A percentile compares a stretch with the other conserved stretches of the same genome.
These are phyloP conservation scores for Orchestia grillus DNA, from an alignment of 1,140 invertebrate species.

Conservation along the genomic window DNA sequence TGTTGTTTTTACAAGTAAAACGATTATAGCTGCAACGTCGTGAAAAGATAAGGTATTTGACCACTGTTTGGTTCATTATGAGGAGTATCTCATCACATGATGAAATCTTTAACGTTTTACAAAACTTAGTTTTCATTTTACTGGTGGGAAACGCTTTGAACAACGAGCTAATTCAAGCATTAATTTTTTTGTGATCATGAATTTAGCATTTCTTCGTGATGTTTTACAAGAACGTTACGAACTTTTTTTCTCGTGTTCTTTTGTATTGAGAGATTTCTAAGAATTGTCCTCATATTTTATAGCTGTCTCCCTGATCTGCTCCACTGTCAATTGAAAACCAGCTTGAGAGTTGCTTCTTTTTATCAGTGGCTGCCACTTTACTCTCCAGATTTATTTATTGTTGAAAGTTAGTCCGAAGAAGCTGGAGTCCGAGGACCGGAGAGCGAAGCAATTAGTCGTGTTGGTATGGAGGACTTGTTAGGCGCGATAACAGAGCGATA, in stretches of 20 bases:
- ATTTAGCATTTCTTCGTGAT: background rate
- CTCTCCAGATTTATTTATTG: constrained; percentile 40
- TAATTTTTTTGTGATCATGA: background rate
- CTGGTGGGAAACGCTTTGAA: background rate
- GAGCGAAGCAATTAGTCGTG: constrained; percentile 49
- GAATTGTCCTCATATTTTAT: background rate
- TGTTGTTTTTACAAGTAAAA: background rate
- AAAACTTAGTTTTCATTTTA: background rate
- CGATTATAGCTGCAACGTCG: background rate
- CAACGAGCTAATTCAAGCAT: background rate
- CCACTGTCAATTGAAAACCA: constrained; percentile 18
- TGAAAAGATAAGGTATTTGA: background rate
- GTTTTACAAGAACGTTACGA: background rate
- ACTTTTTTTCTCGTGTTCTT: background rate
- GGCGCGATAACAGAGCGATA: constrained; percentile 44
- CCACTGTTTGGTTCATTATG: background rate
- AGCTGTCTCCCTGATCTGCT: background rate
- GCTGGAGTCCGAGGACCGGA: constrained; percentile 31
- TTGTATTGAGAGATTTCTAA: background rate
- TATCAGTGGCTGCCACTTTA: constrained; percentile 20
- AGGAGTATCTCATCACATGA: background rate
- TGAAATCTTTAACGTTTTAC: background rate
- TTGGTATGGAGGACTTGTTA: constrained; percentile 52
- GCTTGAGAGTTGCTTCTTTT: background rate
- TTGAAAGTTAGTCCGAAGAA: constrained; percentile 46